phyloP scores from a whole-genome alignment of 2,797 vertebrate species.

The Naso thynnoides region DNA sequence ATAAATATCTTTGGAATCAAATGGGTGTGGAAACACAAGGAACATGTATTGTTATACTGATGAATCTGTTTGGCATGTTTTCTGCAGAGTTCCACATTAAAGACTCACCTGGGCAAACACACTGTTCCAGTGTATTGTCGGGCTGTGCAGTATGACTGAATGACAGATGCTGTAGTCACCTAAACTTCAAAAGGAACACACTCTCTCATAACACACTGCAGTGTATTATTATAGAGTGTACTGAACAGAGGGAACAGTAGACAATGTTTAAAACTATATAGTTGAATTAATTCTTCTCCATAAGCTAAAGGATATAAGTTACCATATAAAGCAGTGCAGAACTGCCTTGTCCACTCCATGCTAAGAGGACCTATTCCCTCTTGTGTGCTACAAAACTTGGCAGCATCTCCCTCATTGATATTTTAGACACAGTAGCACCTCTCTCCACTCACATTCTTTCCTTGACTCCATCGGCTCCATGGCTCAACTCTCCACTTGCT shows the following conservation, averaged over 20 bases:
- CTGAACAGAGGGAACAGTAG: not conserved
- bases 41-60: constrained; percentile 85
- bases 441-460: constrained; percentile 80
- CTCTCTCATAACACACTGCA: constrained; percentile 25
- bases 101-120: constrained; percentile 78
- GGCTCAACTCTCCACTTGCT: constrained; percentile 74
- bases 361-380: constrained; percentile 60
- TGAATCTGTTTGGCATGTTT: constrained; percentile 85
- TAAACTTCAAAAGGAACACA: constrained; percentile 59
- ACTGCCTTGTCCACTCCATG: constrained; percentile 40
- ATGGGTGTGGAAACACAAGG: constrained; percentile 85
- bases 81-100: constrained; percentile 71
- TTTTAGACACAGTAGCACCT: constrained; percentile 82
- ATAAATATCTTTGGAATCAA: constrained; percentile 89
- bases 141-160: constrained; percentile 62
- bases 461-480: constrained; percentile 77
- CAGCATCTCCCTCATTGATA: constrained; percentile 80
- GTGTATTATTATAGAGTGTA: not conserved
- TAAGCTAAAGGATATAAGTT: constrained; percentile 13
- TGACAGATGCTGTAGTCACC: constrained; percentile 64
- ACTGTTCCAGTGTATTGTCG: constrained; percentile 66
- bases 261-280: constrained; percentile 3
- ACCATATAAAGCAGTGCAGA: constrained; percentile 14
- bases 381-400: constrained; percentile 70
- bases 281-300: not conserved